These are phyloP conservation scores for Onchidella celtica DNA, from an alignment of 2,888 invertebrate genomes.

Conservation along the genomic window DNA sequence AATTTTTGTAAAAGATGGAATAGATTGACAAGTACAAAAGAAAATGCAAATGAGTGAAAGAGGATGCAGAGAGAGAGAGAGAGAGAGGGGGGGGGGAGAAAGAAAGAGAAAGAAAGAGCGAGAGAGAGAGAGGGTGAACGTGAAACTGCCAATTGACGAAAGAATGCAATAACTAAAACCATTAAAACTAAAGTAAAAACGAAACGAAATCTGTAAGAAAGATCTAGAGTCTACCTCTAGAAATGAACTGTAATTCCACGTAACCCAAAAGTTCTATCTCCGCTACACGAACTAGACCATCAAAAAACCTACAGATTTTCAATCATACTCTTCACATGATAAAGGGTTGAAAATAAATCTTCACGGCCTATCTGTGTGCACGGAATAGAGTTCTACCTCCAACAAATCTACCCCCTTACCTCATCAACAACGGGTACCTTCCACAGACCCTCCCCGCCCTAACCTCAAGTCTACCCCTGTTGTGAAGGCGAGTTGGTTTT, in stretches of 20 bases:
- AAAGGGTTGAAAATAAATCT: conserved; percentile 2
- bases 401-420: not conserved
- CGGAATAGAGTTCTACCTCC: not conserved
- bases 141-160: too few relatives aligned
- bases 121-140: too few relatives aligned
- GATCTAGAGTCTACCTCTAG: too few relatives aligned
- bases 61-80: conserved; percentile 22
- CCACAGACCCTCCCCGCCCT: not conserved
- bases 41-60: not conserved
- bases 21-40: not conserved
- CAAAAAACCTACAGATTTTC: not conserved
- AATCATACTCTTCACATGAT: not conserved
- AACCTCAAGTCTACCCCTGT: not conserved
- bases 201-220: too few relatives aligned
- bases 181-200: too few relatives aligned
- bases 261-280: too few relatives aligned
- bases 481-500: conserved; percentile 13
- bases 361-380: not conserved
- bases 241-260: too few relatives aligned
- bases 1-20: too few relatives aligned
- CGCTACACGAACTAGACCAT: not conserved
- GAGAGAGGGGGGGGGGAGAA: conserved; percentile 1
- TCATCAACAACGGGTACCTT: not conserved
- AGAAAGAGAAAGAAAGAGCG: not conserved
- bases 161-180: too few relatives aligned